phyloP scores from a whole-genome alignment of 2,888 invertebrate species.

The Habrosyne pyritoides region DNA sequence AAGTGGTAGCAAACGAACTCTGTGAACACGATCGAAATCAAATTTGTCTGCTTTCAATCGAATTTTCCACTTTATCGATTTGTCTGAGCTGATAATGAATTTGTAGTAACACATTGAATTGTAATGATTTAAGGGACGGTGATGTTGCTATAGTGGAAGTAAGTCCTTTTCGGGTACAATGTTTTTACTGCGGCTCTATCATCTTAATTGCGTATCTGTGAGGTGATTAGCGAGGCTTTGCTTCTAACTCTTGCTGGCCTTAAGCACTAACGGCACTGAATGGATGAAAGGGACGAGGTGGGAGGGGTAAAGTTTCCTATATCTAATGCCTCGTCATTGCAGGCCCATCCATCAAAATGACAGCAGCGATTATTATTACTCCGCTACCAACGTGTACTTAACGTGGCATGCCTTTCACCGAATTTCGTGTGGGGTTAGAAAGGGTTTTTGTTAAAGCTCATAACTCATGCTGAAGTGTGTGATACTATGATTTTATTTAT shows the following conservation, averaged over 20 bases:
- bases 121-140: slow-evolving; percentile 19
- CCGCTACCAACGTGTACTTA: slow-evolving; percentile 50
- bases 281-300: slow-evolving; percentile 35
- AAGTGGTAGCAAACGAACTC: slow-evolving; percentile 1
- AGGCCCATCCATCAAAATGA: slow-evolving; percentile 71
- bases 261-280: slow-evolving; percentile 41
- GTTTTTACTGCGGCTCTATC: not conserved
- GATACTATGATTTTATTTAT: slow-evolving; percentile 10
- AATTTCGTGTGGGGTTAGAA: slow-evolving; percentile 49
- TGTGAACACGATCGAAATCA: slow-evolving; percentile 28
- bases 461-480: slow-evolving; percentile 36
- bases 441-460: slow-evolving; percentile 42
- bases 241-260: slow-evolving; percentile 30
- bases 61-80: slow-evolving; percentile 41
- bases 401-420: slow-evolving; percentile 50
- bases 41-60: slow-evolving; percentile 45
- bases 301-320: slow-evolving; percentile 45
- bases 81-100: slow-evolving; percentile 36
- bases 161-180: not conserved
- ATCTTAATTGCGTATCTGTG: slow-evolving; percentile 23
- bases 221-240: slow-evolving; percentile 38
- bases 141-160: slow-evolving; percentile 6
- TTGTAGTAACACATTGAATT: slow-evolving; percentile 29
- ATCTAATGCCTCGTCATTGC: slow-evolving; percentile 64
- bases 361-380: slow-evolving; percentile 71